phyloP scores from a whole-genome alignment of 2,888 invertebrate species.

The Lithophane leautieri region DNA sequence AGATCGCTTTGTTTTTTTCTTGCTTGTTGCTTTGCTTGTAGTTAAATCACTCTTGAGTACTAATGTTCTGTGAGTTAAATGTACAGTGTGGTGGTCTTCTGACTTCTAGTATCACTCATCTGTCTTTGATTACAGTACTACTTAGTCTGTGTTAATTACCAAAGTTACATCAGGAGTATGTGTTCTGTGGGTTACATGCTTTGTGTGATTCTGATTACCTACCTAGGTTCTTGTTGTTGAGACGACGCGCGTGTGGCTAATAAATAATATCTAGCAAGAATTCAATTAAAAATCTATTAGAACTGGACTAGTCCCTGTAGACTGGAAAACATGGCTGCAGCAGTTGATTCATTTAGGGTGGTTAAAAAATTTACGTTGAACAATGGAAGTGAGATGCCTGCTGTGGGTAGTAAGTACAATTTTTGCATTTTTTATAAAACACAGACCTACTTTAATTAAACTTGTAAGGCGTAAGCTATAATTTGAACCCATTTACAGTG shows the following conservation, averaged over 20 bases:
- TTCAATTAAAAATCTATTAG: not conserved
- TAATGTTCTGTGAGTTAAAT: no score
- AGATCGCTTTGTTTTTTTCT: no score
- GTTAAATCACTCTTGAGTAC: no score
- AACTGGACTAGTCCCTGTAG: not conserved
- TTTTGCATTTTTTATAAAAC: not conserved
- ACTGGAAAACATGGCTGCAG: slow-evolving; percentile 50
- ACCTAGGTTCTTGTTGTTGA: not conserved
- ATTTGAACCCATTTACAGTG: not conserved
- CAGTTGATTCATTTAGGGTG: slow-evolving; percentile 24
- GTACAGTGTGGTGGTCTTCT: no score
- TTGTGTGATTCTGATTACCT: no score
- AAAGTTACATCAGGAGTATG: no score
- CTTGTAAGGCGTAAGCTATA: not conserved
- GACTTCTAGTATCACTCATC: no score
- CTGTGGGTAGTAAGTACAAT: slow-evolving; percentile 78
- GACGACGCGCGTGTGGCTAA: not conserved
- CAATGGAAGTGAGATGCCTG: slow-evolving; percentile 76
- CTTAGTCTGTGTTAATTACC: no score
- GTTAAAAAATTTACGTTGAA: slow-evolving; percentile 67
- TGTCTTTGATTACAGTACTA: no score
- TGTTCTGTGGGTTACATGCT: no score
- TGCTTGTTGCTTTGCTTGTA: no score
- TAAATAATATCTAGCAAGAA: slow-evolving; percentile 14
- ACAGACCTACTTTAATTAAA: no score